A percentile compares a stretch with the other conserved stretches of the same genome.
Conservation (phyloP, 2,797 vertebrate species). For the Gallinago stenura region DNA sequence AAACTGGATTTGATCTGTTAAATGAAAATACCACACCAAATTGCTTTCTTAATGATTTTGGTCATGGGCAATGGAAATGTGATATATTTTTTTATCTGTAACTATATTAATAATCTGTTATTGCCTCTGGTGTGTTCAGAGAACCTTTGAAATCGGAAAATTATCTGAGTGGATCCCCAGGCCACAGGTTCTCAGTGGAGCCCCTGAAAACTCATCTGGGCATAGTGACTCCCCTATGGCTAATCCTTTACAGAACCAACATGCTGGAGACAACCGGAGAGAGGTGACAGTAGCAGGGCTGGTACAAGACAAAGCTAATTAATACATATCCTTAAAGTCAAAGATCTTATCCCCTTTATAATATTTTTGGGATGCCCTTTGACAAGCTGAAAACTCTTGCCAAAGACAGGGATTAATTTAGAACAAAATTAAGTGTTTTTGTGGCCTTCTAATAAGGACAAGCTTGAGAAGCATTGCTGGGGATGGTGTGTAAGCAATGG, state of each 20-base stretch:
- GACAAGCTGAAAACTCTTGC: background rate
- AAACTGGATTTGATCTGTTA: slow-evolving; percentile 42
- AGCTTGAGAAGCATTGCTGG: background rate
- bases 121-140: background rate
- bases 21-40: slow-evolving; percentile 17
- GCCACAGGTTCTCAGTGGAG: background rate
- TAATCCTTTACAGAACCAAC: background rate
- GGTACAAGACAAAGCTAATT: background rate
- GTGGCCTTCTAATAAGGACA: background rate
- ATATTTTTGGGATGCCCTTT: background rate
- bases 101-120: background rate
- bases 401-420: background rate
- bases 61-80: background rate
- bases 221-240: background rate
- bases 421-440: background rate
- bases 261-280: background rate
- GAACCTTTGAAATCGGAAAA: background rate
- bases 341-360: background rate
- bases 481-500: background rate
- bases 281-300: background rate
- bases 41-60: slow-evolving; percentile 29
- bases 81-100: slow-evolving; percentile 27
- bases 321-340: background rate
- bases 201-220: background rate
- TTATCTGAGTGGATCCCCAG: background rate